These are phyloP conservation scores for Megamerina dolium DNA, from an alignment of 2,888 invertebrate species.

Conservation along the genomic window DNA sequence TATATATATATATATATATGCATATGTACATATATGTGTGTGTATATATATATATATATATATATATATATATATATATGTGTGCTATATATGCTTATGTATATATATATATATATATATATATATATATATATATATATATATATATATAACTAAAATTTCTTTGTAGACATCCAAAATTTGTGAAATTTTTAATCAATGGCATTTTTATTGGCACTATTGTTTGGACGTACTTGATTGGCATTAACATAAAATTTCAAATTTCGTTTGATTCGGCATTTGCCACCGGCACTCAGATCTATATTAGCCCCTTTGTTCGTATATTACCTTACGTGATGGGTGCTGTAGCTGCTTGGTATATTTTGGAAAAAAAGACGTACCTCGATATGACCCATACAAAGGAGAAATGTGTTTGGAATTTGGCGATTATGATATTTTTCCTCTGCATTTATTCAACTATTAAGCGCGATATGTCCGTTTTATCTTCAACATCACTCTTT, in stretches of 20 bases:
- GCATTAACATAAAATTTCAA: conserved; percentile 36
- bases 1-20: too few species aligned
- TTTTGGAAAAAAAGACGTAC: conserved; percentile 33
- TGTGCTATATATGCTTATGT: too few species aligned
- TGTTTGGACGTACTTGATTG: conserved; percentile 39
- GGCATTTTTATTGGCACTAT: conserved; percentile 29
- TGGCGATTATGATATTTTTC: conserved; percentile 39
- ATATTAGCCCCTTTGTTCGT: conserved; percentile 53
- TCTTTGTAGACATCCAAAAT: conserved; percentile 33
- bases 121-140: too few species aligned
- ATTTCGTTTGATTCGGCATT: conserved; percentile 46
- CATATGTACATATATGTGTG: too few species aligned
- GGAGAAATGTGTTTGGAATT: conserved; percentile 42
- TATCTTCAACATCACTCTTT: conserved; percentile 51
- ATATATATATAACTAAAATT: neutral
- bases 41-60: too few species aligned
- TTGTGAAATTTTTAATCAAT: conserved; percentile 28
- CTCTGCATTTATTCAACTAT: conserved; percentile 44
- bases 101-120: too few species aligned
- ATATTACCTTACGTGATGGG: conserved; percentile 53
- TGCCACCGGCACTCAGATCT: conserved; percentile 48
- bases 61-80: conserved; percentile 1
- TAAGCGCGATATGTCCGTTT: conserved; percentile 47
- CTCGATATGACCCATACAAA: conserved; percentile 28
- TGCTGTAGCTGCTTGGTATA: conserved; percentile 49